phyloP scores from a whole-genome alignment of 2,888 invertebrate genomes.

The Dicyrtomina minuta region DNA sequence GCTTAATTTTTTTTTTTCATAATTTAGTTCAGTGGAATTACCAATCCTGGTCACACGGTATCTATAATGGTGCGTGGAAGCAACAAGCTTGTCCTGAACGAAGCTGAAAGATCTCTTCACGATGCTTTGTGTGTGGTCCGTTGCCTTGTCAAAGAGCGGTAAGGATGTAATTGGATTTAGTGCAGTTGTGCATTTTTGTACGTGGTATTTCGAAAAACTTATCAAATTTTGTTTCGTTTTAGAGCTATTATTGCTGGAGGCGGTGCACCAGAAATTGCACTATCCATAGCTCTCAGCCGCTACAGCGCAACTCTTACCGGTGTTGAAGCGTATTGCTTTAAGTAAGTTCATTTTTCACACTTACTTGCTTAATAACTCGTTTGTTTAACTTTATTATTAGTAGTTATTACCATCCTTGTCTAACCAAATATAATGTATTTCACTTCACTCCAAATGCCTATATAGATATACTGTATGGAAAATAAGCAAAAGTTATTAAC shows the following conservation, averaged over 20 bases:
- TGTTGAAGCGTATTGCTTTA: constrained; percentile 90
- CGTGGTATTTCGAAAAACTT: background rate
- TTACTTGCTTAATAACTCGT: too few species aligned
- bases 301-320: constrained; percentile 82
- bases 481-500: too few species aligned
- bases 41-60: constrained; percentile 84
- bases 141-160: constrained; percentile 88
- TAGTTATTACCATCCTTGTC: too few species aligned
- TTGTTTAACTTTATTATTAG: too few species aligned
- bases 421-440: too few species aligned
- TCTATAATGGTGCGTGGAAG: constrained; percentile 88
- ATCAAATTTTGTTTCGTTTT: too few species aligned
- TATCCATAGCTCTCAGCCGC: constrained; percentile 79
- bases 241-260: constrained; percentile 91
- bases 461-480: too few species aligned
- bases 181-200: too few species aligned
- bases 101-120: constrained; percentile 88
- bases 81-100: constrained; percentile 83
- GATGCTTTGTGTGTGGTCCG: constrained; percentile 91
- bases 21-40: constrained; percentile 76
- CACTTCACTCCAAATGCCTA: too few species aligned
- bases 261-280: constrained; percentile 95
- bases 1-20: background rate
- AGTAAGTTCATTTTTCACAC: constrained; percentile 54
- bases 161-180: constrained; percentile 38